Conservation (phyloP, 1,140 invertebrate genomes). For the Platyscapa corneri region DNA sequence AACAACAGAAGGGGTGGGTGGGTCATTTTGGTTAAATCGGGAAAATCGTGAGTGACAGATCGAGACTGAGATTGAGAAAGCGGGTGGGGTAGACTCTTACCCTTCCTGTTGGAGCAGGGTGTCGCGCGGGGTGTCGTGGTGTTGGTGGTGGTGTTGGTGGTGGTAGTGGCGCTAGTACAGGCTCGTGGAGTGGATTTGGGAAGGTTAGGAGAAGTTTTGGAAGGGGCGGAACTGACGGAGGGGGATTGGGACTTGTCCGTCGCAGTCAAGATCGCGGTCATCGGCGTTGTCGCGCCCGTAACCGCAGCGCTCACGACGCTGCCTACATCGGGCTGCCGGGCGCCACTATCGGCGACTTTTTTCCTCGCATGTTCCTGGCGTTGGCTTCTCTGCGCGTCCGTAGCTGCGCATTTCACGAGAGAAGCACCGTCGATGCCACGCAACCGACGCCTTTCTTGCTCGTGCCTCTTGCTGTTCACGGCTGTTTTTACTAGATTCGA, state of each 20-base stretch:
- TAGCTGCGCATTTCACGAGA: slow-evolving; percentile 64
- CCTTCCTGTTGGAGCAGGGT: slow-evolving; percentile 76
- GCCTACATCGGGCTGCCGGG: slow-evolving; percentile 15
- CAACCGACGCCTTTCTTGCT: slow-evolving; percentile 71
- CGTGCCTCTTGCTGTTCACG: slow-evolving; percentile 78
- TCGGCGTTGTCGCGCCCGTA: background rate
- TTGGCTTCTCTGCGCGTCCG: slow-evolving; percentile 38
- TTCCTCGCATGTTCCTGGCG: slow-evolving; percentile 48
- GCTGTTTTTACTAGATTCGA: slow-evolving; percentile 80
- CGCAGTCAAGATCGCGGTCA: background rate
- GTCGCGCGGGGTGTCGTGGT: slow-evolving; percentile 75
- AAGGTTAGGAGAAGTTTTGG: slow-evolving; percentile 60
- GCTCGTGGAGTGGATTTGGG: slow-evolving; percentile 71
- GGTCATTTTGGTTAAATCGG: slow-evolving; percentile 57
- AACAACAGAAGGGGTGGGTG: slow-evolving; percentile 15
- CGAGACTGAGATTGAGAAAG: slow-evolving; percentile 57
- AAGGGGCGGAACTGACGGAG: slow-evolving; percentile 37
- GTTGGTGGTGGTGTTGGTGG: slow-evolving; percentile 73
- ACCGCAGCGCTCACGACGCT: background rate
- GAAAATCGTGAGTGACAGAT: slow-evolving; percentile 43
- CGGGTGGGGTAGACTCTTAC: slow-evolving; percentile 75
- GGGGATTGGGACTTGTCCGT: slow-evolving; percentile 1
- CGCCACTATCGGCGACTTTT: background rate
- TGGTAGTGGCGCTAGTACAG: slow-evolving; percentile 73
- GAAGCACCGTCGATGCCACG: slow-evolving; percentile 64